phyloP scores from a whole-genome alignment of 2,888 invertebrate genomes.

The Dioctria linearis region DNA sequence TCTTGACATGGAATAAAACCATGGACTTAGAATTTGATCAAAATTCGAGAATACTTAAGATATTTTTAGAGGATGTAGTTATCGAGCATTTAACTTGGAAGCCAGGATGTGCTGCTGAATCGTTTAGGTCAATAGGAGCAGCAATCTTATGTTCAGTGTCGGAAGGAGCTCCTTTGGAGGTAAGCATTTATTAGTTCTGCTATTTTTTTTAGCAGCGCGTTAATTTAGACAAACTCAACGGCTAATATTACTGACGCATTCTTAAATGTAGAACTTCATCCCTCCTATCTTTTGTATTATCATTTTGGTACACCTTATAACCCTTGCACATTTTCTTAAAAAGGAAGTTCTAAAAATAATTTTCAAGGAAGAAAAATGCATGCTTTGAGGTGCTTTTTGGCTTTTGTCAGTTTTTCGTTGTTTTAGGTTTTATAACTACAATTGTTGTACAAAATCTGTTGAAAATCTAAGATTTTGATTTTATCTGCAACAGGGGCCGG shows the following conservation, averaged over 20 bases:
- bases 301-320: too few species aligned
- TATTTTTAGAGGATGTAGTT: constrained; percentile 64
- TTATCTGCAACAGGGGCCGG: too few species aligned
- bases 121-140: constrained; percentile 69
- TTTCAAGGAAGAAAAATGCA: too few species aligned
- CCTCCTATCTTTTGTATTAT: too few species aligned
- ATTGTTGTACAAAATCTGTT: too few species aligned
- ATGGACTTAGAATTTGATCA: constrained; percentile 55
- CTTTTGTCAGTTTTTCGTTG: too few species aligned
- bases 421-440: too few species aligned
- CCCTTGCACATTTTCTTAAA: too few species aligned
- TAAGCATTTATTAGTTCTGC: neutral
- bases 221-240: too few species aligned
- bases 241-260: neutral
- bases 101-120: constrained; percentile 67
- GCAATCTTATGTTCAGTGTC: constrained; percentile 68
- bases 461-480: too few species aligned
- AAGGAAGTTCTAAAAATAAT: too few species aligned
- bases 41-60: constrained; percentile 62
- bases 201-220: neutral
- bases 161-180: constrained; percentile 65
- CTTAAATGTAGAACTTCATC: neutral
- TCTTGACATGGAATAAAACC: constrained; percentile 65
- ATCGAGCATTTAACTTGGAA: constrained; percentile 67
- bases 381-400: too few species aligned